Evolutionary conservation across 2,888 invertebrate genomes (phyloP).

Genomic region (Hirtodrosophila confusa): DNA sequence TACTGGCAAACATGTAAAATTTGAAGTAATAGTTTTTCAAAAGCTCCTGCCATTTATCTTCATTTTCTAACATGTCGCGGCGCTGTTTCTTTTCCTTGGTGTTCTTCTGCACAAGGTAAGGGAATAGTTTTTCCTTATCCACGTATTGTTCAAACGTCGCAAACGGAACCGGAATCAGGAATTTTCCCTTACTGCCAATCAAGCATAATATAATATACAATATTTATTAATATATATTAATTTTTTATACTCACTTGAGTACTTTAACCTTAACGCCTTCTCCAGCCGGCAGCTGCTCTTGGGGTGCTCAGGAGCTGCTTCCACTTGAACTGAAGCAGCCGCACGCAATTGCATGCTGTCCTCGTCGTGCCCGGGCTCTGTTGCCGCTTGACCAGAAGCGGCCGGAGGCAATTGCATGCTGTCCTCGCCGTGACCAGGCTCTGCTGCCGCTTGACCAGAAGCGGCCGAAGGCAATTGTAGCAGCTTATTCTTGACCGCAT

Average conservation of each 20-base stretch:
- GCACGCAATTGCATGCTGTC: too few relatives aligned
- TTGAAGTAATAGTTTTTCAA: constrained; percentile 36
- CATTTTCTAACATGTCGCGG: constrained; percentile 1
- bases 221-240: background rate
- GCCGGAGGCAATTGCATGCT: too few relatives aligned
- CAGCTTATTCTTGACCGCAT: constrained; percentile 24
- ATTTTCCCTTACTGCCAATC: constrained; percentile 31
- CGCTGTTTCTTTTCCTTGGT: constrained; percentile 1
- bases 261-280: constrained; percentile 23
- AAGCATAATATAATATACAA: background rate
- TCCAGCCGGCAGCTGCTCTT: background rate
- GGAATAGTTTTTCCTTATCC: constrained; percentile 6
- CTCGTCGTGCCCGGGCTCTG: background rate
- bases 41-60: background rate
- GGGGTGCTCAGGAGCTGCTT: too few relatives aligned
- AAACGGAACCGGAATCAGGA: constrained; percentile 50
- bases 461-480: constrained; percentile 6
- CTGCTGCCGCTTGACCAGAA: background rate
- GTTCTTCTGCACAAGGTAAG: background rate
- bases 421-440: too few relatives aligned
- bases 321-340: too few relatives aligned
- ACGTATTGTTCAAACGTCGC: constrained; percentile 33
- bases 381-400: too few relatives aligned
- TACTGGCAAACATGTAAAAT: constrained; percentile 42
- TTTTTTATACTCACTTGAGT: constrained; percentile 5